Conservation (phyloP, 1,140 invertebrate species). For the Odontomachus brunneus region DNA sequence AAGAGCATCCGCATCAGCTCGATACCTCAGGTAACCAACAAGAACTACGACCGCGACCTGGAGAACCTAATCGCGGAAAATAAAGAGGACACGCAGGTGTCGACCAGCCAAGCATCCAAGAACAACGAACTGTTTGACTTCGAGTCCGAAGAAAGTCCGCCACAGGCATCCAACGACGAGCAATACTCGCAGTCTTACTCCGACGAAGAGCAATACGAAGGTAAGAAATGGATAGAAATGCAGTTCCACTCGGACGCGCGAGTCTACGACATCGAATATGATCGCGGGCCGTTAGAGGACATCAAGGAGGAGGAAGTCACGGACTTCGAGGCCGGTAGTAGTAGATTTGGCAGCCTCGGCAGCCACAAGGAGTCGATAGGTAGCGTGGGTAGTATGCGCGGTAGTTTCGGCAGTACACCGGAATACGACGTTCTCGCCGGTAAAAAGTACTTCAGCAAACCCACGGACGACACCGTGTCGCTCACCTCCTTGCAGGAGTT, state of each 20-base stretch:
- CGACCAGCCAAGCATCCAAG: constrained; percentile 65
- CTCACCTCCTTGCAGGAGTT: constrained; percentile 97
- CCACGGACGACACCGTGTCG: constrained; percentile 95
- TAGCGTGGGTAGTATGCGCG: constrained; percentile 91
- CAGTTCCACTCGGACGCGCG: constrained; percentile 90
- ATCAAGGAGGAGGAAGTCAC: constrained; percentile 95
- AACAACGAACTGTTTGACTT: constrained; percentile 89
- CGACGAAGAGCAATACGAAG: constrained; percentile 88
- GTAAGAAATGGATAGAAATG: constrained; percentile 95
- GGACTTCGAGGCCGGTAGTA: constrained; percentile 93
- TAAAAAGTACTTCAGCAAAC: constrained; percentile 91
- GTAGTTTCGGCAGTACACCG: constrained; percentile 92
- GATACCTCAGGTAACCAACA: constrained; percentile 80
- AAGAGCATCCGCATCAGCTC: constrained; percentile 90
- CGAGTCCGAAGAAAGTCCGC: constrained; percentile 91
- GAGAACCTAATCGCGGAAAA: constrained; percentile 87
- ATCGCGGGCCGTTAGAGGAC: constrained; percentile 93
- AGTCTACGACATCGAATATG: constrained; percentile 90
- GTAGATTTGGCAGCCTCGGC: constrained; percentile 91
- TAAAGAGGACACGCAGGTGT: constrained; percentile 69
- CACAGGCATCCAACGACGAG: constrained; percentile 85
- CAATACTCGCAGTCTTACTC: constrained; percentile 84
- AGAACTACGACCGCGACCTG: constrained; percentile 90
- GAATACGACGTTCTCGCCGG: constrained; percentile 94
- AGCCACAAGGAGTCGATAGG: constrained; percentile 93